Evolutionary conservation across 2,113 vertebrate genomes (phyloP), one percentile per base, ranked within the genome.

Genomic region (Scomber colias): DNA sequence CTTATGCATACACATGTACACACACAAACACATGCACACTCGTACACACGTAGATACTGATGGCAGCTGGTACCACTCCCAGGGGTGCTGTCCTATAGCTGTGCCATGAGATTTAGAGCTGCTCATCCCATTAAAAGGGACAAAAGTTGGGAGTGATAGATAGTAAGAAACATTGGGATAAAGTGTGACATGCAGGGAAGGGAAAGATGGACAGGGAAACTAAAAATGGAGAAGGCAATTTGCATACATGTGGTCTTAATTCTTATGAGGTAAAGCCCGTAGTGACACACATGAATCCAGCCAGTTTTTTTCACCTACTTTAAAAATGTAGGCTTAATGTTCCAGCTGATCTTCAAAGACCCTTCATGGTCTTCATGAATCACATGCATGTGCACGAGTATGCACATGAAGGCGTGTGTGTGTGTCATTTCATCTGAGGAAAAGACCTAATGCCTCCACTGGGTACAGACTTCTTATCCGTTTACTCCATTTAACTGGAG

Each of bases 301-400:
- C 19, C 61, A 27, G 14, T 89, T 84, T 27, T 27, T 78, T 64
- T 19, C 66, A 68, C 30, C 27, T 56, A 59, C 80, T 81, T 66
- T 74, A 59, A 54, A 82, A 66, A 51, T 3, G 6, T 14, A 83
- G 56, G 71, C 40, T 82, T 78, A 71, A 71, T 70, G 45, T 67
- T 73, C 61, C 44, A 83, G 71, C 79, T 77, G 71, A 81, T 83
- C 73, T 85, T 90, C 80, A 89, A 81, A 87, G 82, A 85, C 57
- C 69, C 16, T 59, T 68, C 55, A 56, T 71, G 74, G n/a, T 56
- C 21, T 15, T 82, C 14, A 57, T 50, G 60, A 59, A 49, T 67
- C 68, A 48, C 30, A 48, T 17, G 51, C 15, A 48, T 54, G 60
- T 21, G 65, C 75, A 44, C 49, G 51, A 50, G 57, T 51, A 56